Conservation (phyloP, 2,113 vertebrate genomes). For the Erpornis zantholeuca region DNA sequence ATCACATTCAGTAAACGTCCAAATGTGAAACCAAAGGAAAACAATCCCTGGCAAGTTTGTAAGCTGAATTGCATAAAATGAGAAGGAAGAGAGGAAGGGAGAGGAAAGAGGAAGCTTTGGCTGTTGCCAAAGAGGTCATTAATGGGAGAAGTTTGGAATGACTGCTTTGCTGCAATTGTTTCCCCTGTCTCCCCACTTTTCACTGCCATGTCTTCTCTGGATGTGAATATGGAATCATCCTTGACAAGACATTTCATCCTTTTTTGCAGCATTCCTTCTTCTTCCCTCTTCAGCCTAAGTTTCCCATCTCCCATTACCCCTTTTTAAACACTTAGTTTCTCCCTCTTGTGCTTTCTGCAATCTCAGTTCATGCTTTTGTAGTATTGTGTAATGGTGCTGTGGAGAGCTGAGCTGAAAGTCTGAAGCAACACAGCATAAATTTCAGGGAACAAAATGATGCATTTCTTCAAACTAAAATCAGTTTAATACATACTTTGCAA, state of each 20-base stretch:
- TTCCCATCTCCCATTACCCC: background rate
- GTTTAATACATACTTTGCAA: background rate
- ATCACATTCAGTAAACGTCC: background rate
- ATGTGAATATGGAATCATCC: background rate
- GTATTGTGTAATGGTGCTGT: background rate
- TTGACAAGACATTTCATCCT: background rate
- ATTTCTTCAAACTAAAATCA: background rate
- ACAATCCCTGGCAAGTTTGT: background rate
- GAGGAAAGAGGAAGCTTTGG: background rate
- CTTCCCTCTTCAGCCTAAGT: background rate
- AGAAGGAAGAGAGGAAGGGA: background rate
- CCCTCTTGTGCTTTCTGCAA: background rate
- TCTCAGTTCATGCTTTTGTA: background rate
- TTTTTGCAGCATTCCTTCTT: background rate
- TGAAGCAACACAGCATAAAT: background rate
- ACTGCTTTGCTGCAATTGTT: background rate
- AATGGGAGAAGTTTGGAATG: background rate
- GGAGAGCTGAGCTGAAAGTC: background rate
- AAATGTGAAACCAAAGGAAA: background rate
- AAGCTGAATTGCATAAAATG: background rate
- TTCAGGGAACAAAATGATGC: background rate
- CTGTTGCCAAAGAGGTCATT: background rate
- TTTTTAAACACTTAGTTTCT: background rate
- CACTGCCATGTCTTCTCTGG: background rate
- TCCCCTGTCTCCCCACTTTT: background rate